phyloP scores from a whole-genome alignment of 1,140 invertebrate species.

The Aphelenchoides besseyi region DNA sequence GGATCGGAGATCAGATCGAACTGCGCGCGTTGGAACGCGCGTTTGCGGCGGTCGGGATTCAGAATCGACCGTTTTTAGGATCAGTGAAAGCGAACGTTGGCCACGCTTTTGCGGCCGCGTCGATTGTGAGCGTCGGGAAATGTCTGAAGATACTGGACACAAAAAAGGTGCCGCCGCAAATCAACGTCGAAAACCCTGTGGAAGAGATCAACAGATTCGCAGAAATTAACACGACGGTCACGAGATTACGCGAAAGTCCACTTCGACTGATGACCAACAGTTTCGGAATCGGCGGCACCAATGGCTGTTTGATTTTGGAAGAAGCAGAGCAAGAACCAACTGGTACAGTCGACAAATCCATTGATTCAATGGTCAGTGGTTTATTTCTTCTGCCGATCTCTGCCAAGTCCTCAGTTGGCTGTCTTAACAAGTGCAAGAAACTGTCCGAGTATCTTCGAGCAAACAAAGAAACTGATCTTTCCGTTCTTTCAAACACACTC shows the following conservation, averaged over 20 bases:
- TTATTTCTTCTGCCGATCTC: slow-evolving; percentile 27
- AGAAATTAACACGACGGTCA: background rate
- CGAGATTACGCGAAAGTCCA: background rate
- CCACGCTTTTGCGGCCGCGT: slow-evolving; percentile 36
- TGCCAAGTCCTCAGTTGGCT: background rate
- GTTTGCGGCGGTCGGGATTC: background rate
- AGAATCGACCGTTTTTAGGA: slow-evolving; percentile 12
- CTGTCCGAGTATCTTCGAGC: slow-evolving; percentile 19
- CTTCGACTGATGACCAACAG: slow-evolving; percentile 23
- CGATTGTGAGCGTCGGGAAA: slow-evolving; percentile 37
- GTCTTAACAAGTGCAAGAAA: slow-evolving; percentile 10
- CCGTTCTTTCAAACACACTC: slow-evolving; percentile 21
- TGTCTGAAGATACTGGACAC: slow-evolving; percentile 32
- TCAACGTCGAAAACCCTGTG: slow-evolving; percentile 20
- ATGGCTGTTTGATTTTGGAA: slow-evolving; percentile 29
- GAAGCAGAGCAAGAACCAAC: background rate
- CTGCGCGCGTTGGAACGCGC: slow-evolving; percentile 16
- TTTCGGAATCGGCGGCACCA: slow-evolving; percentile 45
- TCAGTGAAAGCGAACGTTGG: slow-evolving; percentile 35
- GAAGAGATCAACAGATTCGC: background rate
- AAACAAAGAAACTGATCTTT: background rate
- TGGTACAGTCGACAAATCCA: background rate
- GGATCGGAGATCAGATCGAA: slow-evolving; percentile 41
- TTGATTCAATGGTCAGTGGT: background rate
- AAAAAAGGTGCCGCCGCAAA: slow-evolving; percentile 30